A percentile compares a stretch with the other conserved stretches of the same genome.
Conservation (phyloP, 2,797 vertebrate genomes). For the Nothura maculosa region DNA sequence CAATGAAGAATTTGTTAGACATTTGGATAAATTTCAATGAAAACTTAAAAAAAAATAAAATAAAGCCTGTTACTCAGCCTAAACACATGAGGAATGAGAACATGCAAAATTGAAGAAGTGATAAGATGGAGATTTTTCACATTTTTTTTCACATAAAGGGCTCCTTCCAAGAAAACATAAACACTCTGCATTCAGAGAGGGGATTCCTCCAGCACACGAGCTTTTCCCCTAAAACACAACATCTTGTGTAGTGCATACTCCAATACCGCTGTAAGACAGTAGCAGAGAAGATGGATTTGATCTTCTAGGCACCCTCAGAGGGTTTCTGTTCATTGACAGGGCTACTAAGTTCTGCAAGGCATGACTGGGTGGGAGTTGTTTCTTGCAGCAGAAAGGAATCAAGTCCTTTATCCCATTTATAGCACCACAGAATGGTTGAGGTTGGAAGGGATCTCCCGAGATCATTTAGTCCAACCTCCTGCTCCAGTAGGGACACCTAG, state of each 20-base stretch:
- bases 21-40: background rate
- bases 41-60: background rate
- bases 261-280: background rate
- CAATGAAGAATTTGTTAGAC: background rate
- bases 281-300: background rate
- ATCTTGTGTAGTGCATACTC: background rate
- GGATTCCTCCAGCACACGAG: background rate
- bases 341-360: background rate
- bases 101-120: background rate
- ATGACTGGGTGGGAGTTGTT: background rate
- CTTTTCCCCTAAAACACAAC: background rate
- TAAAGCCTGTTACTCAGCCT: background rate
- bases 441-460: too few species aligned
- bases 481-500: too few species aligned
- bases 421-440: too few species aligned
- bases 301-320: background rate
- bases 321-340: background rate
- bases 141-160: background rate
- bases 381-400: background rate
- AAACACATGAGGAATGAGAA: background rate
- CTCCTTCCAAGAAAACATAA: background rate
- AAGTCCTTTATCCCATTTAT: background rate
- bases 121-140: background rate
- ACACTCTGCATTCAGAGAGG: background rate
- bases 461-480: too few species aligned